These are phyloP conservation scores for Mnemiopsis leidyi DNA, from an alignment of 37 sponge, comb jelly and placozoan species.

Conservation along the genomic window DNA sequence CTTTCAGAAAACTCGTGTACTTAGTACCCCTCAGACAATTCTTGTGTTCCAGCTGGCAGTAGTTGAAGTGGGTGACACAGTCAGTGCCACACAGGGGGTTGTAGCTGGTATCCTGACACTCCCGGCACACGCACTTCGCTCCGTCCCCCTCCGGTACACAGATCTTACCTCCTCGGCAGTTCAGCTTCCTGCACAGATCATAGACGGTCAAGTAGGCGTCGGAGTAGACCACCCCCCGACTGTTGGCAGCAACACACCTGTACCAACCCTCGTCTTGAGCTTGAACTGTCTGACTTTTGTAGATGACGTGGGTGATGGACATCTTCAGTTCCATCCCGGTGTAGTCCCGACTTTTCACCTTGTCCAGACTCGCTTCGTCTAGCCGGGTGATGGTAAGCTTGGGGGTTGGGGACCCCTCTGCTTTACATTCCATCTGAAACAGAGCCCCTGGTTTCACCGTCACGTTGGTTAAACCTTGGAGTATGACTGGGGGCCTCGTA, in stretches of 20 bases:
- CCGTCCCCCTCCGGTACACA: conserved; percentile 38
- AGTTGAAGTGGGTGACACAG: conserved; percentile 55
- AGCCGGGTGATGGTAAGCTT: conserved; percentile 47
- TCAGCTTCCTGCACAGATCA: conserved; percentile 18
- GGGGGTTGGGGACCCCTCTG: conserved; percentile 50
- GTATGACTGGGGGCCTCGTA: conserved; percentile 45
- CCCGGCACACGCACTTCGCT: conserved; percentile 24
- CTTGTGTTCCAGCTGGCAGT: conserved; percentile 14
- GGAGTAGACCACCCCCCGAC: conserved; percentile 31
- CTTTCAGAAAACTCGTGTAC: conserved; percentile 41
- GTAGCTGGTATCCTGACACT: conserved; percentile 9
- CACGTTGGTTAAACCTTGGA: conserved; percentile 20
- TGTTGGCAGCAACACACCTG: conserved; percentile 58
- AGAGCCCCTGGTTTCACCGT: conserved; percentile 16
- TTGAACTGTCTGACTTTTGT: conserved; percentile 25
- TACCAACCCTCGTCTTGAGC: conserved; percentile 41
- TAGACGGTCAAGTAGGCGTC: conserved; percentile 48
- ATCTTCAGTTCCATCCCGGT: not conserved
- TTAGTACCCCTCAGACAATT: conserved; percentile 40
- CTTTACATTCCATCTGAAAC: conserved; percentile 56
- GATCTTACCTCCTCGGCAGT: conserved; percentile 37
- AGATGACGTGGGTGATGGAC: conserved; percentile 31
- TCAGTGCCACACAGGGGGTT: conserved; percentile 42
- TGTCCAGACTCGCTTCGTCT: conserved; percentile 53
- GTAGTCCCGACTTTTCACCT: not conserved